These are phyloP conservation scores for Drosophila siamana DNA, from an alignment of 2,888 invertebrate species.

Conservation along the genomic window DNA sequence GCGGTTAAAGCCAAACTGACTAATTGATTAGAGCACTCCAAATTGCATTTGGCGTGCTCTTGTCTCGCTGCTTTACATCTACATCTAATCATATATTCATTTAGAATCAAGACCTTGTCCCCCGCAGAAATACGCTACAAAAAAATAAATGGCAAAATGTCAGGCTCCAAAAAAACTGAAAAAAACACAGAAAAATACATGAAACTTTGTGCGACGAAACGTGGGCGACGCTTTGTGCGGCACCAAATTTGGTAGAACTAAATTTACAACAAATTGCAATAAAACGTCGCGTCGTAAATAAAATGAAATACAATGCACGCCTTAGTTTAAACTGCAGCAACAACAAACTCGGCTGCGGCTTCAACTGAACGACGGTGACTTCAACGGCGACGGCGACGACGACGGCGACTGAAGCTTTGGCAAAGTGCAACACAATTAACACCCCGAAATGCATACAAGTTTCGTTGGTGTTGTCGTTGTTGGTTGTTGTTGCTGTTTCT, in stretches of 20 bases:
- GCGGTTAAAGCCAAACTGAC: conserved; percentile 45
- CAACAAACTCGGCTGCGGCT: conserved; percentile 9
- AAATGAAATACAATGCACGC: conserved; percentile 58
- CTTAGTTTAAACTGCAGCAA: conserved; percentile 54
- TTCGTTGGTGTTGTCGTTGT: conserved; percentile 17
- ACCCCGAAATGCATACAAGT: conserved; percentile 68
- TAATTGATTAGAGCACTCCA: conserved; percentile 50
- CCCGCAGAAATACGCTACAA: background rate
- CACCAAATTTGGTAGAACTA: conserved; percentile 73
- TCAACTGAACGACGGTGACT: background rate
- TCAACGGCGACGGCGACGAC: background rate
- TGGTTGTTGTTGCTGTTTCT: conserved; percentile 17
- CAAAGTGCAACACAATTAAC: conserved; percentile 81
- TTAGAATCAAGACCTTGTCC: conserved; percentile 21
- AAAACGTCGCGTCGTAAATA: conserved; percentile 55
- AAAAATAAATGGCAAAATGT: conserved; percentile 45
- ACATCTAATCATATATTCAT: background rate
- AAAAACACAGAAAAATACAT: too few species aligned
- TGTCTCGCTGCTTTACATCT: conserved; percentile 2
- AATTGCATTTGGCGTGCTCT: conserved; percentile 37
- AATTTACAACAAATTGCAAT: conserved; percentile 77
- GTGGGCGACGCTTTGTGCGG: conserved; percentile 71
- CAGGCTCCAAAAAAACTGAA: conserved; percentile 32
- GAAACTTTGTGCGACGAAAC: conserved; percentile 14
- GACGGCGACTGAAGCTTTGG: conserved; percentile 28